Evolutionary conservation across 2,113 vertebrate species (phyloP).

Genomic region (Anarrhichthys ocellatus): DNA sequence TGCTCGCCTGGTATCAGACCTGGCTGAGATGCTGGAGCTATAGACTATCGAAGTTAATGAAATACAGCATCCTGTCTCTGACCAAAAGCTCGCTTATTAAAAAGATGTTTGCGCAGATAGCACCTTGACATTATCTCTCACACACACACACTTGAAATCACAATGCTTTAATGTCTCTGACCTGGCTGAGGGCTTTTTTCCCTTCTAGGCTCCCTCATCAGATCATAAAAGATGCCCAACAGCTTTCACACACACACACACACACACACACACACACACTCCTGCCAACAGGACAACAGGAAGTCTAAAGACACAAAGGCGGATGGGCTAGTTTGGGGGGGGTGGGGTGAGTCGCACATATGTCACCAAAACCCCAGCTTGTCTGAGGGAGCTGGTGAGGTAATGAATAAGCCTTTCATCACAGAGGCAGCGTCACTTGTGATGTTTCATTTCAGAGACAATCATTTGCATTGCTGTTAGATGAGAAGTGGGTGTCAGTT

Average conservation of each 20-base stretch:
- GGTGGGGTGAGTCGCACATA: slow-evolving; percentile 59
- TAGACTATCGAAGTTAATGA: background rate
- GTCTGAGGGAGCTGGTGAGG: slow-evolving; percentile 56
- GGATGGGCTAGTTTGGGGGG: slow-evolving; percentile 11
- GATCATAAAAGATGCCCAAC: slow-evolving; percentile 60
- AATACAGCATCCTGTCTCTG: background rate
- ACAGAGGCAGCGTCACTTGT: slow-evolving; percentile 28
- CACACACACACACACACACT: slow-evolving; percentile 38
- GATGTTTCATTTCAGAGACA: slow-evolving; percentile 29
- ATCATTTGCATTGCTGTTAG: slow-evolving; percentile 35
- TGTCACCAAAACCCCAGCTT: slow-evolving; percentile 70
- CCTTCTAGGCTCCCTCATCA: slow-evolving; percentile 22
- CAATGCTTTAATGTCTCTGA: slow-evolving; percentile 26
- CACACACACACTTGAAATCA: slow-evolving; percentile 26
- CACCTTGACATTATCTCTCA: slow-evolving; percentile 36
- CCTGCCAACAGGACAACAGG: slow-evolving; percentile 59
- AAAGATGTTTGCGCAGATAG: background rate
- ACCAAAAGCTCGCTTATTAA: background rate
- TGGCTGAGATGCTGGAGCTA: background rate
- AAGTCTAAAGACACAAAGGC: slow-evolving; percentile 73
- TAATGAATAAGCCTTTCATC: slow-evolving; percentile 66
- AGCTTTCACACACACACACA: slow-evolving; percentile 54
- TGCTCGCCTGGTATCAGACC: background rate
- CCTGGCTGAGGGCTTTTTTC: slow-evolving; percentile 10
- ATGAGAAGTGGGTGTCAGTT: background rate